A percentile compares a stretch with the other conserved stretches of the same genome.
Evolutionary conservation across 2,888 invertebrate species (phyloP).

Genomic region (Agrochola circellaris): DNA sequence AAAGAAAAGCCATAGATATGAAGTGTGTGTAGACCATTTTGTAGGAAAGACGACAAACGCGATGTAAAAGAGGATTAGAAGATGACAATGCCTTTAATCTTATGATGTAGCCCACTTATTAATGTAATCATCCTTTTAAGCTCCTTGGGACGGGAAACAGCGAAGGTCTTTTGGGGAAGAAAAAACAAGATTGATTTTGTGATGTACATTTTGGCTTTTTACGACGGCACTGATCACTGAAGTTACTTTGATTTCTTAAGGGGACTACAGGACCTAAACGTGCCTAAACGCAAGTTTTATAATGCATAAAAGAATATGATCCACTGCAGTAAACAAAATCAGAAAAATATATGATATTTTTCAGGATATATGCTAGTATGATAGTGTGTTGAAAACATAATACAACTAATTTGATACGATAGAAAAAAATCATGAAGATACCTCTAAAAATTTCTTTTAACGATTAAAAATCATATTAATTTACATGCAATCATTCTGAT

Average conservation of each 20-base stretch:
- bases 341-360: too few species aligned
- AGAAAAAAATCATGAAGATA: too few species aligned
- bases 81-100: constrained; percentile 62
- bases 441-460: too few species aligned
- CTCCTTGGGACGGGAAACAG: constrained; percentile 41
- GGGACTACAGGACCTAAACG: too few species aligned
- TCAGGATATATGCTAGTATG: too few species aligned
- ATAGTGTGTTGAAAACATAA: too few species aligned
- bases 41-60: constrained; percentile 26
- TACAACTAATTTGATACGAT: too few species aligned
- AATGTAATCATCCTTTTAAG: constrained; percentile 59
- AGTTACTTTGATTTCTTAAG: constrained; percentile 11
- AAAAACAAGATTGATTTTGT: constrained; percentile 52
- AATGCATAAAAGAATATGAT: too few species aligned
- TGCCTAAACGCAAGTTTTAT: too few species aligned
- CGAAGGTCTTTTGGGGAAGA: constrained; percentile 31
- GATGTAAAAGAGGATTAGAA: constrained; percentile 52
- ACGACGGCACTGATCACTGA: neutral
- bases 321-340: too few species aligned
- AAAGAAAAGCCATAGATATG: constrained; percentile 20
- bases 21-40: constrained; percentile 33
- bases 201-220: constrained; percentile 26
- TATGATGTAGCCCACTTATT: constrained; percentile 56
- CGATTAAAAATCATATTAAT: too few species aligned
- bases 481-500: too few species aligned